Conservation (phyloP, 1,140 invertebrate species). For the Capitella teleta region DNA sequence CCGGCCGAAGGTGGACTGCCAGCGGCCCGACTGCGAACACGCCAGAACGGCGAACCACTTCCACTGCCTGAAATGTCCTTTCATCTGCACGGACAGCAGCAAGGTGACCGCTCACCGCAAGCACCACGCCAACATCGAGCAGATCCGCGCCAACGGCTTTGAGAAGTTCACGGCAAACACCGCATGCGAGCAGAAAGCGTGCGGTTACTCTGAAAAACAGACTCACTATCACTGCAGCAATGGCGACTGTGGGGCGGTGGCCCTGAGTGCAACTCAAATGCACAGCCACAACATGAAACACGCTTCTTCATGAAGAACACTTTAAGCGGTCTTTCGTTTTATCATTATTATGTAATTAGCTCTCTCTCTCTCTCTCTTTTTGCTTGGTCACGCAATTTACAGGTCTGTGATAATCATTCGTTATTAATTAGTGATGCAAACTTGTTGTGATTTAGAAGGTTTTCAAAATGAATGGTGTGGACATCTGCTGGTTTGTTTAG, state of each 20-base stretch:
- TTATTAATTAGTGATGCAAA: too few relatives aligned
- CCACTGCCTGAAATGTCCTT: conserved; percentile 90
- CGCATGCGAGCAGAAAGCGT: conserved; percentile 78
- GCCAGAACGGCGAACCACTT: conserved; percentile 89
- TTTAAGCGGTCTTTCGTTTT: too few relatives aligned
- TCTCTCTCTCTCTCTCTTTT: too few relatives aligned
- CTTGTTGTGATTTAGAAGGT: too few relatives aligned
- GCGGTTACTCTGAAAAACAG: conserved; percentile 81
- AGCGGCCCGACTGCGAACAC: conserved; percentile 69
- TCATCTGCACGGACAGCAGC: conserved; percentile 92
- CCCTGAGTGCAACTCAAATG: conserved; percentile 33
- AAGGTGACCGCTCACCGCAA: conserved; percentile 89
- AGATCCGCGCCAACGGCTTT: conserved; percentile 86
- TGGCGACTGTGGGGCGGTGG: conserved; percentile 71
- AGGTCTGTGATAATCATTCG: too few relatives aligned
- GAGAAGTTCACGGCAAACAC: conserved; percentile 64
- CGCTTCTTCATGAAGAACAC: too few relatives aligned
- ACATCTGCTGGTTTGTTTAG: too few relatives aligned
- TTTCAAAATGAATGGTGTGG: too few relatives aligned
- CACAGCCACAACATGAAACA: conserved; percentile 34
- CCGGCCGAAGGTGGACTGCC: too few relatives aligned
- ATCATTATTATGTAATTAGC: too few relatives aligned
- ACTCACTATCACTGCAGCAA: conserved; percentile 89
- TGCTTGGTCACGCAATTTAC: too few relatives aligned
- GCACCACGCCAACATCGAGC: conserved; percentile 84